A percentile compares a stretch with the other conserved stretches of the same genome.
These are phyloP conservation scores for Proctacanthus coquilletti DNA, from an alignment of 1,140 invertebrate genomes.

Conservation along the genomic window DNA sequence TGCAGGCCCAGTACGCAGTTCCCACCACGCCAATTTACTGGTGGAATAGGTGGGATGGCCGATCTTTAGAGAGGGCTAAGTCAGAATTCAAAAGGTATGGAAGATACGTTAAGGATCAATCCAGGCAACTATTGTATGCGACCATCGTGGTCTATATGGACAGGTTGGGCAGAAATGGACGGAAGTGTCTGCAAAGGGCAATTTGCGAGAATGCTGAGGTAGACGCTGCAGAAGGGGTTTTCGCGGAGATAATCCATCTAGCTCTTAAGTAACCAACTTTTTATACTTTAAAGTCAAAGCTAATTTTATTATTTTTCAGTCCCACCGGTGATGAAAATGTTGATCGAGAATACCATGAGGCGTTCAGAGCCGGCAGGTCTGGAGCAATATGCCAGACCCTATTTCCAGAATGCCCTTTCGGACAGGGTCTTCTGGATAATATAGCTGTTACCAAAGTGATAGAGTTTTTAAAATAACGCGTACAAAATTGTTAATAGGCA, in stretches of 20 bases:
- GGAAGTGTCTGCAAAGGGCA: not conserved
- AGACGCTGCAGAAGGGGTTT: not conserved
- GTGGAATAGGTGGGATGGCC: not conserved
- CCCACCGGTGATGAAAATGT: conserved; percentile 9
- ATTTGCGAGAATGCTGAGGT: conserved; percentile 3
- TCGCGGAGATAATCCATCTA: no score
- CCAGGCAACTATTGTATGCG: not conserved
- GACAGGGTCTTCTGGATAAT: not conserved
- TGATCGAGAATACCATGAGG: not conserved
- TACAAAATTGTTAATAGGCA: no score
- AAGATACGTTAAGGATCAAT: not conserved
- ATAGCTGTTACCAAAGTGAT: not conserved
- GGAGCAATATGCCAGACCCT: not conserved
- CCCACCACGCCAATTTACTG: not conserved
- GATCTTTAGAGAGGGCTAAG: not conserved
- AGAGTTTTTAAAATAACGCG: no score
- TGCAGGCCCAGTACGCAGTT: not conserved
- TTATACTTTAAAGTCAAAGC: no score
- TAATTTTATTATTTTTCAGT: no score
- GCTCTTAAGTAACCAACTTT: no score
- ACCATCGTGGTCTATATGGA: not conserved
- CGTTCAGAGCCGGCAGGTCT: not conserved
- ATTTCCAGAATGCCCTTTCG: not conserved
- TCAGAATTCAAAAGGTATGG: not conserved
- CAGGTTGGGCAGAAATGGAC: not conserved